These are phyloP conservation scores for Cherax destructor DNA, from an alignment of 1,140 invertebrate species.

Conservation along the genomic window DNA sequence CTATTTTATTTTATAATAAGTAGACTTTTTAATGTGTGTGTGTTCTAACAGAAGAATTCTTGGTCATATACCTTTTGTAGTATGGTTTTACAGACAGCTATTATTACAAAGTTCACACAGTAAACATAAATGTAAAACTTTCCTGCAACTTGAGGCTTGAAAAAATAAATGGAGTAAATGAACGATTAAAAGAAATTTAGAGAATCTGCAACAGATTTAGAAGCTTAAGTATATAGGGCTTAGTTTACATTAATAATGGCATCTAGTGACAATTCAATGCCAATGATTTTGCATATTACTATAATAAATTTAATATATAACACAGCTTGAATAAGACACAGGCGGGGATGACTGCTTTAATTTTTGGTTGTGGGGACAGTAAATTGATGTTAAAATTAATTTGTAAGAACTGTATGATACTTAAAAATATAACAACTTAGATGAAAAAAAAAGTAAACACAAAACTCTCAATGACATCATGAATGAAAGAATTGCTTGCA, in stretches of 20 bases:
- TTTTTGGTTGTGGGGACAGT: not conserved
- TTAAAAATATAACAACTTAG: too few species aligned
- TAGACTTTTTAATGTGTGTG: not conserved
- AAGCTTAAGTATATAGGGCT: not conserved
- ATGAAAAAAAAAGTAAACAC: too few species aligned
- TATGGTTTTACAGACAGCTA: not conserved
- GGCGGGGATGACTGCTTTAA: not conserved
- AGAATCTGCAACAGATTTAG: not conserved
- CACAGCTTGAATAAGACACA: not conserved
- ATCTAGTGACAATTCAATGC: not conserved
- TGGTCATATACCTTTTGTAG: not conserved
- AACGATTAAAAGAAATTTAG: too few species aligned
- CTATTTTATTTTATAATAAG: not conserved
- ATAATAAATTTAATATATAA: conserved; percentile 1
- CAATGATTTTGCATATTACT: not conserved
- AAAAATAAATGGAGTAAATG: too few species aligned
- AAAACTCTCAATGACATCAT: too few species aligned
- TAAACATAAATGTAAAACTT: not conserved
- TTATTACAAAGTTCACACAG: not conserved
- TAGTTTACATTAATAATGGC: not conserved
- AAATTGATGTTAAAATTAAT: not conserved
- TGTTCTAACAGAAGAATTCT: not conserved
- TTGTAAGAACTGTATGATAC: too few species aligned
- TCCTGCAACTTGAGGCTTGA: not conserved
- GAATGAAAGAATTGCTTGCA: too few species aligned